Evolutionary conservation across 2,113 vertebrate genomes (phyloP), one percentile per base, ranked within the genome.

Genomic region (Xiphophorus maculatus): DNA sequence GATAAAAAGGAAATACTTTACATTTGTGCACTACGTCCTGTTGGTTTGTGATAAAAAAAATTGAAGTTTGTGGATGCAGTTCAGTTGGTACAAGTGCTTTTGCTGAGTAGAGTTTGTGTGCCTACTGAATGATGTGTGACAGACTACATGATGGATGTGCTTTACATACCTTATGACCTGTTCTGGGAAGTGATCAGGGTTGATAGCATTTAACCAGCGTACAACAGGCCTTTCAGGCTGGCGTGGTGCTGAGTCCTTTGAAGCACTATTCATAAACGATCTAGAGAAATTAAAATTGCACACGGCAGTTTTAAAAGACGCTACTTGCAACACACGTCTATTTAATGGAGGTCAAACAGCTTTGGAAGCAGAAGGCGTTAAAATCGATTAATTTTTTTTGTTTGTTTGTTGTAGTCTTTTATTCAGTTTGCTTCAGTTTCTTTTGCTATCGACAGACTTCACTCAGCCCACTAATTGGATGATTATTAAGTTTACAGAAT

Each of bases 161-260:
- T 81, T 86, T 76, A 83, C 84, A 70, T 95, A 95, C 95, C 88
- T 85, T 51, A 81, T 35, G 54, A 71, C 73, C 70, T 84, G 84
- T 58, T 90, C 81, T 28, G 94, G 82, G 87, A 92, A 94, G 69
- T 93, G 69, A 22, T 87, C 92, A 29, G 95, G 94, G 64, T 95
- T 90, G 76, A 98, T 88, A 74, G 93, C 95, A 71, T 87, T 94
- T 42, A 97, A 76, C 97, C 97, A 99, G 22, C 88, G 88, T 62
- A 87, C 69, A 69, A 68, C 71, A 64, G 90, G 86, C 65, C 87
- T 88, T 66, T 86, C 85, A 62, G 82, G 4, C 63, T 69, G 71
- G 6, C 63, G 48, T 51, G 77, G 66, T 29, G 19, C 89, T 4
- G 51, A 88, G 29, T 88, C 89, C 71, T 66, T 93, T 63, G 42